Evolutionary conservation across 2,888 invertebrate species (phyloP), one percentile per base, ranked within the genome.

Genomic region (Melanostoma mellinum): DNA sequence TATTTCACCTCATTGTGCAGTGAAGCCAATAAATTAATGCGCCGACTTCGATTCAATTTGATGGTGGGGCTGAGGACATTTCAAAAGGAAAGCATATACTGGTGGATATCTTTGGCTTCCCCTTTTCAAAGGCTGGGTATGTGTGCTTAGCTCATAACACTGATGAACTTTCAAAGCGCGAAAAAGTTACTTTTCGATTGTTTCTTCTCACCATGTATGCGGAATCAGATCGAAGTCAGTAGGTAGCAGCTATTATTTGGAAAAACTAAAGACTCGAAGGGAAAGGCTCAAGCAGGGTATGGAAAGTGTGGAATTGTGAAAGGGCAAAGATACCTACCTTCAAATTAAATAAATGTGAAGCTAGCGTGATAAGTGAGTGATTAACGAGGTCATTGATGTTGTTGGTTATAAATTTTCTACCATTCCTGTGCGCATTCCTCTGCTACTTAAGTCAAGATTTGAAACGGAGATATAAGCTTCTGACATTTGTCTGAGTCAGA

Each of bases 1-100:
- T 72, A 48, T 68, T 77, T 82, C 81, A 82, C 81, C 77, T 77
- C 77, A 82, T 77, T 82, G 82, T 77, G 77, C 77, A 82, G 78
- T 46, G 73, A 50, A 73, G 82, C 78, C 65, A 73, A 78, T 82
- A 82, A 82, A 82, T 82, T 73, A 82, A 73, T 69, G 73, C 44
- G 35, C 60, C 61, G 56, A 61, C 55, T 55, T 46, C 67, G 44
- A 61, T 72, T 61, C 61, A 68, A 72, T 68, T 61, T 67, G 74
- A 67, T 4, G 33, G 8, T 50, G 60, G 46, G 50, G 55, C 35
- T 61, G 65, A 72, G 48, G 67, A 72, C 72, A 72, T 44, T 72
- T 81, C 72, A 68, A 77, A 72, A 76, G 65, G 80, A 81, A 81
- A 71, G 75, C 65, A 72, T 55, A 32, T 30, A 36, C 38, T 38